Percentiles rank a stretch among this genome's conserved stretches.
Evolutionary conservation across 2,797 vertebrate genomes (phyloP).

Genomic region (Anolis apletophallus): DNA sequence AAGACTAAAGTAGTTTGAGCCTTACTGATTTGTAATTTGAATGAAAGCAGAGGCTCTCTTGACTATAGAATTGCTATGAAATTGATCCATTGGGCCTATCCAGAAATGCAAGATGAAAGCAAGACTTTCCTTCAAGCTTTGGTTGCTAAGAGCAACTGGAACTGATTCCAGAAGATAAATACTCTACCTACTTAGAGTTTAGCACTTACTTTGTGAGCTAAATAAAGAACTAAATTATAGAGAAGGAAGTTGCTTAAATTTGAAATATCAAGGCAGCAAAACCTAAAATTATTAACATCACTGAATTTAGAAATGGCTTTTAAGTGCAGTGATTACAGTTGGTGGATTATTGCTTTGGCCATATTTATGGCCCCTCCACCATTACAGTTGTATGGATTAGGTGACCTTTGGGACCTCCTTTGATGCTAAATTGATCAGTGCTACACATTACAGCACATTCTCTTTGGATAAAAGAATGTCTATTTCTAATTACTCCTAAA

Average conservation of each 20-base stretch:
- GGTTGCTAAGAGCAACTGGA: slow-evolving; percentile 80
- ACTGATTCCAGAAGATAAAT: slow-evolving; percentile 79
- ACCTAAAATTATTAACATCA: slow-evolving; percentile 57
- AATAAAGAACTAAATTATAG: slow-evolving; percentile 81
- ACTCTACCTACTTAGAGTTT: slow-evolving; percentile 79
- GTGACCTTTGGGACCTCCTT: not conserved
- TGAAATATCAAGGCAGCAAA: slow-evolving; percentile 72
- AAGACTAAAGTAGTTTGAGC: not conserved
- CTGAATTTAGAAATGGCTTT: slow-evolving; percentile 56
- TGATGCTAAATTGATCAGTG: not conserved
- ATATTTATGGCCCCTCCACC: not conserved
- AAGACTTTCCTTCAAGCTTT: slow-evolving; percentile 77
- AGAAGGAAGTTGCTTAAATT: slow-evolving; percentile 73
- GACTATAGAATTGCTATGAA: slow-evolving; percentile 62
- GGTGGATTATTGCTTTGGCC: not conserved
- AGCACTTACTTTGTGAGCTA: slow-evolving; percentile 83
- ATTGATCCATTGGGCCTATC: slow-evolving; percentile 75
- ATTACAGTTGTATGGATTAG: slow-evolving; percentile 6
- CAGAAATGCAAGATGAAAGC: slow-evolving; percentile 78
- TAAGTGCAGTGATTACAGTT: slow-evolving; percentile 46
- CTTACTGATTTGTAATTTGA: slow-evolving; percentile 43
- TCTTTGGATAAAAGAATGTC: not conserved
- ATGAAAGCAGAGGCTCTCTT: slow-evolving; percentile 65
- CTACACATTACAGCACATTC: not conserved
- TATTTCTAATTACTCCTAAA: not conserved